These are phyloP conservation scores for Hedya salicella DNA, from an alignment of 2,888 invertebrate genomes.

Conservation along the genomic window DNA sequence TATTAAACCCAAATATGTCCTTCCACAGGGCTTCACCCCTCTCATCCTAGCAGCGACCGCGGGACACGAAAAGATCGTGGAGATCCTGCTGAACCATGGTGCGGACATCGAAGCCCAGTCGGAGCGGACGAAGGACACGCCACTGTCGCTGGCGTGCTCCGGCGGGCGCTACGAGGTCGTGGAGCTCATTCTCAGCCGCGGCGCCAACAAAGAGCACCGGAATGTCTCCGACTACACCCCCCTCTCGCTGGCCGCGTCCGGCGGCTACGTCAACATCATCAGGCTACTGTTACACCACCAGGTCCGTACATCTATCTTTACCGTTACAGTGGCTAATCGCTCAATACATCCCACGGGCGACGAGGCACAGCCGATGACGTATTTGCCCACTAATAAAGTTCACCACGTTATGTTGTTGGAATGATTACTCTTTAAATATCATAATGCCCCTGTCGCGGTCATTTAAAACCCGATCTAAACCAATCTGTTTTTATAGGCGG, in stretches of 20 bases:
- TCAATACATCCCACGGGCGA: too few relatives aligned
- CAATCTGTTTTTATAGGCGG: conserved; percentile 85
- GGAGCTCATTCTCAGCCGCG: conserved; percentile 93
- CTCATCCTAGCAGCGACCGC: conserved; percentile 98
- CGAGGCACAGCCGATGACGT: too few relatives aligned
- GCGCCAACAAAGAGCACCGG: conserved; percentile 98
- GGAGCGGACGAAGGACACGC: conserved; percentile 99
- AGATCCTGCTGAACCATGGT: conserved; percentile 95
- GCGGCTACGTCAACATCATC: conserved; percentile 99
- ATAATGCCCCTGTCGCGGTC: too few relatives aligned
- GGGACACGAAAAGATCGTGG: conserved; percentile 92
- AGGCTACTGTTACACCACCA: conserved; percentile 96
- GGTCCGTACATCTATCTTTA: conserved; percentile 52
- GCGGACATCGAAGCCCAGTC: conserved; percentile 99
- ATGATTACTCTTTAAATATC: too few relatives aligned
- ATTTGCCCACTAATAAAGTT: too few relatives aligned
- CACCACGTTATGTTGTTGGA: too few relatives aligned
- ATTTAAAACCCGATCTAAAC: not conserved
- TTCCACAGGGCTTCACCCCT: conserved; percentile 93
- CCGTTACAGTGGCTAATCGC: not conserved
- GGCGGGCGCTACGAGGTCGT: conserved; percentile 99
- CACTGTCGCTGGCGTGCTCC: conserved; percentile 98
- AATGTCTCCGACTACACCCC: conserved; percentile 99
- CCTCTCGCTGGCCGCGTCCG: conserved; percentile 98
- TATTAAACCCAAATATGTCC: not conserved